Conservation (phyloP, 2,888 invertebrate species). For the Synanthedon myopaeformis region DNA sequence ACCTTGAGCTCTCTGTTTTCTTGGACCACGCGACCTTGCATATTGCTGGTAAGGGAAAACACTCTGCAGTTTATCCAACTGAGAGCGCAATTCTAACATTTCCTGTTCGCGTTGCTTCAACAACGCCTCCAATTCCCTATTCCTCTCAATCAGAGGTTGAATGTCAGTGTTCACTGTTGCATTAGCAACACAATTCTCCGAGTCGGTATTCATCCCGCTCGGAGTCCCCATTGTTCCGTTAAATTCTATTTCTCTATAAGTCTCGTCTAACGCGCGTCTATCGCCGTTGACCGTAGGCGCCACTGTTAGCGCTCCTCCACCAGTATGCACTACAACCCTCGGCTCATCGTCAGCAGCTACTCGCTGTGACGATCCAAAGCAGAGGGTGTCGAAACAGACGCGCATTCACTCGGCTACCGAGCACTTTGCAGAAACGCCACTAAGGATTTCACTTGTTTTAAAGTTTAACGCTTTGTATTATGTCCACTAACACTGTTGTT, state of each 20-base stretch:
- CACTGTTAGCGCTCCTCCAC: conserved; percentile 63
- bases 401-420: conserved; percentile 83
- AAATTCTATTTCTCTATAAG: conserved; percentile 54
- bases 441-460: conserved; percentile 43
- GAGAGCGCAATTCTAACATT: conserved; percentile 85
- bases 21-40: conserved; percentile 54
- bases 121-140: conserved; percentile 80
- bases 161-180: conserved; percentile 63
- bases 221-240: conserved; percentile 68
- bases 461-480: conserved; percentile 6
- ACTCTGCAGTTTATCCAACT: conserved; percentile 92
- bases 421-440: conserved; percentile 54
- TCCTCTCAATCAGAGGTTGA: conserved; percentile 75
- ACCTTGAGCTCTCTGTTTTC: conserved; percentile 86
- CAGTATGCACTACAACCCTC: conserved; percentile 63
- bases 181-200: conserved; percentile 69
- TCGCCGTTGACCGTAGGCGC: conserved; percentile 65
- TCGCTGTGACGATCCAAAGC: conserved; percentile 90
- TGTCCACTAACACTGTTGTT: conserved; percentile 28
- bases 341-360: conserved; percentile 82
- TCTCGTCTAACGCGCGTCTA: conserved; percentile 61
- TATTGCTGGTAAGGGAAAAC: conserved; percentile 82
- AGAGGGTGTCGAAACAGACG: conserved; percentile 90
- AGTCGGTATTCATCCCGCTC: conserved; percentile 71
- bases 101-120: conserved; percentile 81